A percentile compares a stretch with the other conserved stretches of the same genome.
phyloP scores from a whole-genome alignment of 1,140 invertebrate genomes.

The Drosophila truncata region DNA sequence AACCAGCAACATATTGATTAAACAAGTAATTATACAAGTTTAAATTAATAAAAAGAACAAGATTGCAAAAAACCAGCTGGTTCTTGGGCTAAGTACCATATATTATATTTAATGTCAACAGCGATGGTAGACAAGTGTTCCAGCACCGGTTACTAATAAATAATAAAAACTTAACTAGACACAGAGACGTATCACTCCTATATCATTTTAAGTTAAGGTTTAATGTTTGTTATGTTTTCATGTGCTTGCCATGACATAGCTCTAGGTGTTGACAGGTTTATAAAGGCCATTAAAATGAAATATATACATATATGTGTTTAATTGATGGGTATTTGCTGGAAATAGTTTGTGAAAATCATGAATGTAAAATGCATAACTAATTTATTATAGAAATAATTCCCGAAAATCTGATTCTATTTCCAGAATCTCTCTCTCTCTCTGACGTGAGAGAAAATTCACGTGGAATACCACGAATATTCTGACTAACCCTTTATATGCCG shows the following conservation, averaged over 20 bases:
- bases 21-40: background rate
- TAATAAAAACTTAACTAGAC: background rate
- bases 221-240: constrained; percentile 8
- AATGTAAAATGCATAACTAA: background rate
- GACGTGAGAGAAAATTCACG: constrained; percentile 15
- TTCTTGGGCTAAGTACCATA: background rate
- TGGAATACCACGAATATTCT: constrained; percentile 41
- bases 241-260: background rate
- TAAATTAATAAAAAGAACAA: background rate
- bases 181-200: constrained; percentile 1
- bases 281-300: background rate
- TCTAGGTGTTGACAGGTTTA: constrained; percentile 3
- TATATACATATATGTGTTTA: background rate
- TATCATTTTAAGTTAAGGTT: background rate
- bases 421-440: too few species aligned
- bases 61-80: constrained; percentile 2
- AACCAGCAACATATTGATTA: background rate
- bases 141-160: constrained; percentile 2
- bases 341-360: background rate
- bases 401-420: background rate
- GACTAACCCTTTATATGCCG: constrained; percentile 25
- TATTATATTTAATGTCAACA: constrained; percentile 1
- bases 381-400: background rate
- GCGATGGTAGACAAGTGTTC: background rate
- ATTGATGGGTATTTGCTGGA: background rate